A percentile compares a stretch with the other conserved stretches of the same genome.
These are phyloP conservation scores for Chrysopilus asiliformis DNA, from an alignment of 2,888 invertebrate genomes.

Conservation along the genomic window DNA sequence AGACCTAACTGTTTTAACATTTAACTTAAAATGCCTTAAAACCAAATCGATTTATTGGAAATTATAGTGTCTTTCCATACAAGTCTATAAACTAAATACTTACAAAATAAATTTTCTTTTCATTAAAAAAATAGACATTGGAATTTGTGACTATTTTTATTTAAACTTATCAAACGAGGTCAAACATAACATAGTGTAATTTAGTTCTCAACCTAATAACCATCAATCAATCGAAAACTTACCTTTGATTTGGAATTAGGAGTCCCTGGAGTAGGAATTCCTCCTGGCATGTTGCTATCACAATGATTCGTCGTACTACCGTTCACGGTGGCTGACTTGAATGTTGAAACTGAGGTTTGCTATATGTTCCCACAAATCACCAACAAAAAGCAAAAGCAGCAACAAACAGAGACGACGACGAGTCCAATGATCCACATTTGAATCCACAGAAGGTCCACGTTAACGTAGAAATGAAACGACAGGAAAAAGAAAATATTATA, in stretches of 20 bases:
- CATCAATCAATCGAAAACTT: constrained; percentile 15
- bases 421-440: neutral
- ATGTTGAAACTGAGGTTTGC: constrained; percentile 35
- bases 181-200: too few relatives aligned
- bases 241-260: constrained; percentile 73
- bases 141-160: too few relatives aligned
- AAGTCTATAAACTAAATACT: too few relatives aligned
- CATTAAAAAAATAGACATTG: too few relatives aligned
- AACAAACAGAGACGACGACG: constrained; percentile 1
- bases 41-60: too few relatives aligned
- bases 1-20: too few relatives aligned
- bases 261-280: constrained; percentile 59
- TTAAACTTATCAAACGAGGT: too few relatives aligned
- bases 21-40: too few relatives aligned
- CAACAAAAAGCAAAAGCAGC: constrained; percentile 2
- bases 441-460: too few relatives aligned
- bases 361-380: constrained; percentile 8
- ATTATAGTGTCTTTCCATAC: too few relatives aligned
- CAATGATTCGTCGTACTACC: constrained; percentile 33
- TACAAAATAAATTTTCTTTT: too few relatives aligned
- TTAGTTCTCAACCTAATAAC: too few relatives aligned
- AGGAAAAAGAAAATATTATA: constrained; percentile 1
- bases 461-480: constrained; percentile 4
- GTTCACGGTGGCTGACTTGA: constrained; percentile 35
- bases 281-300: constrained; percentile 51